A percentile compares a stretch with the other conserved stretches of the same genome.
These are phyloP conservation scores for Andrena fulva DNA, from an alignment of 2,888 invertebrate species.

Conservation along the genomic window DNA sequence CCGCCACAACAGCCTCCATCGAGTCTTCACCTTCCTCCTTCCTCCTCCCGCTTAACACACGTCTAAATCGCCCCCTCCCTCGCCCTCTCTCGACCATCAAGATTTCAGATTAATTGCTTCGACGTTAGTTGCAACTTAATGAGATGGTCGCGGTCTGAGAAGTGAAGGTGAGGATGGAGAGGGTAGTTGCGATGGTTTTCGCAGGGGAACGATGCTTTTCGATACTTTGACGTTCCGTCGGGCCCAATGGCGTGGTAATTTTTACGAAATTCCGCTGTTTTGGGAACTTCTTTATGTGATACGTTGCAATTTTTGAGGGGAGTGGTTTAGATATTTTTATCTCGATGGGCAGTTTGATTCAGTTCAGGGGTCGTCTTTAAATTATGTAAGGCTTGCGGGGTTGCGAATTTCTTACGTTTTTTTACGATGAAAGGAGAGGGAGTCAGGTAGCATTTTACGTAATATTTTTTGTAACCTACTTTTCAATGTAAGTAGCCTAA, in stretches of 20 bases:
- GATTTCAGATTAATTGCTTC: slow-evolving; percentile 77
- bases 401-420: too few species aligned
- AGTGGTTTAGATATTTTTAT: too few species aligned
- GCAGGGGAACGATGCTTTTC: background rate
- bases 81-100: slow-evolving; percentile 60
- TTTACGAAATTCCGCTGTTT: too few species aligned
- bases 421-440: too few species aligned
- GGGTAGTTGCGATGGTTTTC: slow-evolving; percentile 17
- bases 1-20: slow-evolving; percentile 30
- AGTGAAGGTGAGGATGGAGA: slow-evolving; percentile 5
- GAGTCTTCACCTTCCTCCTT: slow-evolving; percentile 8
- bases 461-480: too few species aligned
- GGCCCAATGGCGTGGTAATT: background rate
- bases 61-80: slow-evolving; percentile 7
- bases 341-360: too few species aligned
- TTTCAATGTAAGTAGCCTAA: too few species aligned
- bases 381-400: too few species aligned
- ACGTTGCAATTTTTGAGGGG: too few species aligned
- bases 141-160: slow-evolving; percentile 59
- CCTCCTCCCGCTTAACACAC: slow-evolving; percentile 2
- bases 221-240: background rate
- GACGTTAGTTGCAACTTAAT: slow-evolving; percentile 78
- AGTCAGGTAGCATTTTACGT: too few species aligned
- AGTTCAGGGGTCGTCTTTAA: too few species aligned
- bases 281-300: too few species aligned